Evolutionary conservation across 2,888 invertebrate genomes (phyloP).

Genomic region (Pristionchus japonicus): DNA sequence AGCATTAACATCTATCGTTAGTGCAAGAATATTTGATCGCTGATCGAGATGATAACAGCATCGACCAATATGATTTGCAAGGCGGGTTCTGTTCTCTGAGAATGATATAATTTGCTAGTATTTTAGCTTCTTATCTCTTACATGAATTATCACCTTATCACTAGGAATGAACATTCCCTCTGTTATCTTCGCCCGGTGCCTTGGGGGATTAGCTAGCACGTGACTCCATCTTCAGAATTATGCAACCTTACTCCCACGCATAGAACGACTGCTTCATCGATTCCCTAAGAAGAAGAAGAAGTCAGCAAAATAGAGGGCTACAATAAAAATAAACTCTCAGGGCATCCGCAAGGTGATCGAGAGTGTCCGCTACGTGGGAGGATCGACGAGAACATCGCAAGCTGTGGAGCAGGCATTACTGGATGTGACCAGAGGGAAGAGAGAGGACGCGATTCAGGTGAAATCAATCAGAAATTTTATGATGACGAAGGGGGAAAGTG

Average conservation of each 20-base stretch:
- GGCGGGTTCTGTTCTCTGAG: no score
- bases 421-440: constrained; percentile 58
- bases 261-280: neutral
- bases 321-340: constrained; percentile 45
- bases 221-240: neutral
- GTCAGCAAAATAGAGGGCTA: neutral
- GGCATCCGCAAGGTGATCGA: constrained; percentile 64
- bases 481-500: no score
- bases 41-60: no score
- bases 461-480: no score
- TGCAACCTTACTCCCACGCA: no score
- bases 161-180: neutral
- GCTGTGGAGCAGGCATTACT: constrained; percentile 65
- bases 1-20: no score
- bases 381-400: constrained; percentile 66
- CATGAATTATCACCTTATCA: neutral
- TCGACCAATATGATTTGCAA: no score
- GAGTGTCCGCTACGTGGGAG: constrained; percentile 66
- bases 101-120: no score
- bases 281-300: neutral
- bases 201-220: neutral
- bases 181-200: neutral
- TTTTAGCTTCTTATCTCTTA: neutral
- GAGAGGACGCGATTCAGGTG: constrained; percentile 66
- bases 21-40: no score